These are phyloP conservation scores for Caenorhabditis afra DNA, from an alignment of 2,888 invertebrate species.

Conservation along the genomic window DNA sequence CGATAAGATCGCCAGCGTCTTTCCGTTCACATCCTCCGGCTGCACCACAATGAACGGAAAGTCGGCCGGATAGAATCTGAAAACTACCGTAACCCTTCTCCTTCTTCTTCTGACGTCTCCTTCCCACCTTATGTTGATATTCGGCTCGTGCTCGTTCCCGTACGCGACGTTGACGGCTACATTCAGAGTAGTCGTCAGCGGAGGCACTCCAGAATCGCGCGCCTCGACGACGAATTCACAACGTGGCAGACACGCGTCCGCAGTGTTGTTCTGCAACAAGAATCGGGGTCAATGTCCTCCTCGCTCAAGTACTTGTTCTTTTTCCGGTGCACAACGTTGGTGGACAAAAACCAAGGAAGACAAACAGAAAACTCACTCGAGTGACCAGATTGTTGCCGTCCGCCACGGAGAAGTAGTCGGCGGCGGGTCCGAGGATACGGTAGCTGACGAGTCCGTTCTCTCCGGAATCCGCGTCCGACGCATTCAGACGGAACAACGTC, in stretches of 20 bases:
- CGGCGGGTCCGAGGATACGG: constrained; percentile 85
- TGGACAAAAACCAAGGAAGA: constrained; percentile 18
- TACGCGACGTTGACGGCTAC: constrained; percentile 92
- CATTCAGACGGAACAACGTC: constrained; percentile 85
- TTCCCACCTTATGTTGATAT: constrained; percentile 60
- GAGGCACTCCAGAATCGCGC: constrained; percentile 89
- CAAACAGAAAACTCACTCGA: constrained; percentile 33
- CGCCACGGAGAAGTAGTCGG: constrained; percentile 86
- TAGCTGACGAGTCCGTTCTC: constrained; percentile 90
- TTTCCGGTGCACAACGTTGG: not conserved
- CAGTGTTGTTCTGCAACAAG: constrained; percentile 43
- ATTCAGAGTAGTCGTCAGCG: constrained; percentile 87
- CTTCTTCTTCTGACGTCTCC: not conserved
- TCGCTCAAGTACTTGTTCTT: constrained; percentile 16
- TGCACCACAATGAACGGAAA: constrained; percentile 61
- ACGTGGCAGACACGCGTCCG: constrained; percentile 37
- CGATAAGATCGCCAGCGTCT: constrained; percentile 62
- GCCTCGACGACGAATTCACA: constrained; percentile 93
- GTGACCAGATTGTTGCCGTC: constrained; percentile 25
- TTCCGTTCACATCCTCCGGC: constrained; percentile 56
- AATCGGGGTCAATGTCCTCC: constrained; percentile 19
- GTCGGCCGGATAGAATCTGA: constrained; percentile 61
- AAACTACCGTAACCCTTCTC: not conserved
- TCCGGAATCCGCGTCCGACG: constrained; percentile 89
- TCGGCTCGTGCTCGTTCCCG: constrained; percentile 62